A percentile compares a stretch with the other conserved stretches of the same genome.
Evolutionary conservation across 2,888 invertebrate species (phyloP).

Genomic region (Dermolepida albohirtum): DNA sequence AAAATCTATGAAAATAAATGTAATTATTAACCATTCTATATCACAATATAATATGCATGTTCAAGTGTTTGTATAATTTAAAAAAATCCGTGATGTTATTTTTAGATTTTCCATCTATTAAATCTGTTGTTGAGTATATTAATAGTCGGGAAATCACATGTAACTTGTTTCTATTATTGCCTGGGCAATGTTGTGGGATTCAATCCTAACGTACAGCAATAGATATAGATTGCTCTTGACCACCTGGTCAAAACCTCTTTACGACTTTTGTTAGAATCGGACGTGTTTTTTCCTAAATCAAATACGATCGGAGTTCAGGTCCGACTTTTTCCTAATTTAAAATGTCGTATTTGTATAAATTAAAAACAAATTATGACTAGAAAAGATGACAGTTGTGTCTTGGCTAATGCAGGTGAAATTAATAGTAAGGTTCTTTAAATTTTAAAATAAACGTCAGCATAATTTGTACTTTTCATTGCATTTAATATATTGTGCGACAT

Average conservation of each 20-base stretch:
- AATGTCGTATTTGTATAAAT: too few species aligned
- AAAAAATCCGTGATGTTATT: slow-evolving; percentile 13
- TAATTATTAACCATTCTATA: too few species aligned
- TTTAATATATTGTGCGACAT: too few species aligned
- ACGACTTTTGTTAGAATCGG: slow-evolving; percentile 14
- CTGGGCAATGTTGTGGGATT: slow-evolving; percentile 3
- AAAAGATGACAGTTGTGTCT: too few species aligned
- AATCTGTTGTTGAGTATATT: slow-evolving; percentile 12
- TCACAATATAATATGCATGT: too few species aligned
- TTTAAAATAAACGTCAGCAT: too few species aligned
- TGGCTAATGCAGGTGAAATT: too few species aligned
- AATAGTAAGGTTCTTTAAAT: too few species aligned
- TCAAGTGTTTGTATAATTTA: neutral
- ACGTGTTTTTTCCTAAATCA: slow-evolving; percentile 37
- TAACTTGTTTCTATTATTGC: slow-evolving; percentile 32
- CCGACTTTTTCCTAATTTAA: neutral
- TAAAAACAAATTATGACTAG: too few species aligned
- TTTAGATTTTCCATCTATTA: slow-evolving; percentile 13
- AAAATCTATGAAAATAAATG: too few species aligned
- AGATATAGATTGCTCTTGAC: slow-evolving; percentile 5
- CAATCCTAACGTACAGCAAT: neutral
- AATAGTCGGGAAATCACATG: slow-evolving; percentile 14
- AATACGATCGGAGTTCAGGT: slow-evolving; percentile 7
- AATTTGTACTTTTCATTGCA: too few species aligned
- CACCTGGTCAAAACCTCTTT: slow-evolving; percentile 32